Evolutionary conservation across 2,888 invertebrate genomes (phyloP), one percentile per base, ranked within the genome.

Genomic region (Rhyacophila evoluta): DNA sequence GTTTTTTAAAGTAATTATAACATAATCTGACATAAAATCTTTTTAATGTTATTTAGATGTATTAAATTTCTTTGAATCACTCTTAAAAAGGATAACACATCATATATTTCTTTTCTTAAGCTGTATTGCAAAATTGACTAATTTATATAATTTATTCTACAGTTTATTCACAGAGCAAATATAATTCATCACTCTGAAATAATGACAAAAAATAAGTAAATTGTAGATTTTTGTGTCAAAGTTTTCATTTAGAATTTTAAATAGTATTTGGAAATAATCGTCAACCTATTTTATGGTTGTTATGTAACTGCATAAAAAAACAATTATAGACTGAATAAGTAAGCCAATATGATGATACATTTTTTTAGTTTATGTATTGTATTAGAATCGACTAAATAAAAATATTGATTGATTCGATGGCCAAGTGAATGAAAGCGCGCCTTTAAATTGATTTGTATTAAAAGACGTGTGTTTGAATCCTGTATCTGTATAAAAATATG

Each of bases 111-210:
- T 12, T 25, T 2, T 15, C 55, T 2, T 19, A 55, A 19, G 8
- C 25, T 19, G 55, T 12, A 10, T 55, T 55, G 19, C 55, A 55
- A 8, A 55, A 55, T 55, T 55, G 6, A 33, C 6, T 33, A 33
- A 4, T 55, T 12, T 19, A 19, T 19, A 55, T 55, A 55, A 55
- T 55, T 55, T 55, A 55, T 55, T 55, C 55, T 55, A 19, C 19
- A 10, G 15, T 55, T 55, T 55, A 55, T 55, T 55, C 55, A 55
- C 10, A 55, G 19, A 55, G 19, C 55, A 55, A 55, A 55, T 19
- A 55, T 55, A 55, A 55, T 55, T 55, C 19, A 55, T 55, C 55
- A 55, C 55, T 55, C 19, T 55, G 25, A 55, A 55, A 55, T 55
- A 55, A 19, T 55, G 55, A 55, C 55, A 55, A 55, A 55, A 55